phyloP scores from a whole-genome alignment of 2,113 vertebrate species.

The Lophotis ruficrista region DNA sequence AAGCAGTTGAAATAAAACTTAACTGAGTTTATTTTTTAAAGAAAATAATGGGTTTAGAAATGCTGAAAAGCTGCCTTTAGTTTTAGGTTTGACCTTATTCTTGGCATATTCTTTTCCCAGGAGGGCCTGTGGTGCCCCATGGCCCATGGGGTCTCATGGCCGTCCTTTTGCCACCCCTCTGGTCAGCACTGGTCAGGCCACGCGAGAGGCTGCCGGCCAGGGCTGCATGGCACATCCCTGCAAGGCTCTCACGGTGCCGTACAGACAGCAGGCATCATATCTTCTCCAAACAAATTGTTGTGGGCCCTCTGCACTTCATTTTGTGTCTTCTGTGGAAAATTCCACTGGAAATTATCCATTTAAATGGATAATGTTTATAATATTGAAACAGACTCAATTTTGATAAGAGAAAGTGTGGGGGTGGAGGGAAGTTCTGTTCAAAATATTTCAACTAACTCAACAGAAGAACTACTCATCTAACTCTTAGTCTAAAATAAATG shows the following conservation, averaged over 20 bases:
- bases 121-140: not conserved
- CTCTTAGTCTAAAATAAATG: not conserved
- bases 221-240: accelerated
- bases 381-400: conserved; percentile 1
- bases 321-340: conserved; percentile 7
- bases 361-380: not conserved
- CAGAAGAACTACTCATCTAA: not conserved
- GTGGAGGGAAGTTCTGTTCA: not conserved
- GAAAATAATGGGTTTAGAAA: conserved; percentile 43
- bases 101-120: conserved; percentile 31
- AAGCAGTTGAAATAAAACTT: conserved; percentile 51
- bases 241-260: accelerated
- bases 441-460: not conserved
- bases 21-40: conserved; percentile 42
- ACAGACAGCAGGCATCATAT: not conserved
- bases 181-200: not conserved
- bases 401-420: conserved; percentile 25
- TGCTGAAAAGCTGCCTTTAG: conserved; percentile 29
- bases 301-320: not conserved
- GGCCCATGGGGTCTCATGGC: not conserved
- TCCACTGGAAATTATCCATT: conserved; percentile 12
- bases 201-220: accelerated
- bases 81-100: conserved; percentile 25
- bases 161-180: not conserved
- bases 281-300: not conserved